Conservation (phyloP, 1,140 invertebrate species). For the Musca vetustissima region DNA sequence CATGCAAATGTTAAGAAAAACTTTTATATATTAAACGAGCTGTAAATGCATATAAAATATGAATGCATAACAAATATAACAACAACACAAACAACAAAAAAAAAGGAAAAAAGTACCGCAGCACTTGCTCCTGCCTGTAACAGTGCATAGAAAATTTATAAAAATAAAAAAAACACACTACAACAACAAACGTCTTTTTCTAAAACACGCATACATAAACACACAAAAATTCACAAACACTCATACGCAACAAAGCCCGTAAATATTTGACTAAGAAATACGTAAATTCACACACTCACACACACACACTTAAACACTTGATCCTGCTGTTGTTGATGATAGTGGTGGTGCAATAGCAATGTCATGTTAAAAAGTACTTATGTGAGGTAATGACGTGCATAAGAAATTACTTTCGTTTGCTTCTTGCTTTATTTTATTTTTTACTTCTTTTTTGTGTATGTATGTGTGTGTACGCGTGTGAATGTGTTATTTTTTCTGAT, state of each 20-base stretch:
- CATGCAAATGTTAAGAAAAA: too few relatives aligned
- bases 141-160: not conserved
- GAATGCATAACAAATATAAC: not conserved
- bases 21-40: constrained; percentile 12
- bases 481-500: too few relatives aligned
- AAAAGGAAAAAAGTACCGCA: not conserved
- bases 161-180: constrained; percentile 1
- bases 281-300: too few relatives aligned
- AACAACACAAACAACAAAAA: not conserved
- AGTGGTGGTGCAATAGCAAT: not conserved
- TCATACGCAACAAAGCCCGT: too few relatives aligned
- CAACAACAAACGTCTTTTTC: not conserved
- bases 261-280: too few relatives aligned
- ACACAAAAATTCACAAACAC: too few relatives aligned
- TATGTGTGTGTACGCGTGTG: too few relatives aligned
- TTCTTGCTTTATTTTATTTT: not conserved
- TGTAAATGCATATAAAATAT: constrained; percentile 16
- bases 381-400: constrained; percentile 24
- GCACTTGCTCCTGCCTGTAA: too few relatives aligned
- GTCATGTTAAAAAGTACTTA: constrained; percentile 24
- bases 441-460: too few relatives aligned
- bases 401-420: constrained; percentile 19
- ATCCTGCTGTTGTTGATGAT: too few relatives aligned
- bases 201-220: too few relatives aligned
- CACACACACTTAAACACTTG: too few relatives aligned